Conservation (phyloP, 2,888 invertebrate genomes). For the Drosophila leonis region DNA sequence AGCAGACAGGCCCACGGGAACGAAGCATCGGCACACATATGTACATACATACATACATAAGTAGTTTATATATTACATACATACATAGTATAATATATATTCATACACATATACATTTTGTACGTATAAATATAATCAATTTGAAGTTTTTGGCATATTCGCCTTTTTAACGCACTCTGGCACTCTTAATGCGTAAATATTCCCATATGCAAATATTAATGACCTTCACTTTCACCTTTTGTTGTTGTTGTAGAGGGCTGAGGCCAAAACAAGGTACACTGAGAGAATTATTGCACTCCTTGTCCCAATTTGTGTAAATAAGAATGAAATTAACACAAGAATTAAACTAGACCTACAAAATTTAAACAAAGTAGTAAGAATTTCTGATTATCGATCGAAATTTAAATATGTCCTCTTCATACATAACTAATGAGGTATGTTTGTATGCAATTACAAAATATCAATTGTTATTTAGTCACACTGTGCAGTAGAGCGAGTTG, state of each 20-base stretch:
- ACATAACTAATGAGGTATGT: neutral
- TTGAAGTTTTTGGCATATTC: conserved; percentile 65
- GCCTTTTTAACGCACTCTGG: conserved; percentile 37
- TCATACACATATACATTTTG: neutral
- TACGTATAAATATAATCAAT: conserved; percentile 28
- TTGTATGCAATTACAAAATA: conserved; percentile 27
- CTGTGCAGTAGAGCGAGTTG: conserved; percentile 34
- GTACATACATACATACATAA: neutral
- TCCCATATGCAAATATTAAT: conserved; percentile 78
- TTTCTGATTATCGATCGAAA: neutral
- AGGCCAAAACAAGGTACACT: conserved; percentile 38
- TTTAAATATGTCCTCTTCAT: neutral
- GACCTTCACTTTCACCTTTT: conserved; percentile 78
- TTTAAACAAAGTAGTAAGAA: neutral
- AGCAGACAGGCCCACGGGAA: conserved; percentile 55
- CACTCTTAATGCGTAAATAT: conserved; percentile 55
- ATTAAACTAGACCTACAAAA: neutral
- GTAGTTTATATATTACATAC: conserved; percentile 3
- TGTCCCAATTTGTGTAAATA: conserved; percentile 13
- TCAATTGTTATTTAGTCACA: conserved; percentile 35
- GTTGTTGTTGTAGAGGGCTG: conserved; percentile 40
- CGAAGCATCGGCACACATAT: conserved; percentile 19
- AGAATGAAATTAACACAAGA: neutral
- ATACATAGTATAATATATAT: conserved; percentile 2
- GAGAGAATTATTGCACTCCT: conserved; percentile 28